These are phyloP conservation scores for Acanthosepion lycidas DNA, from an alignment of 2,888 invertebrate genomes.

Conservation along the genomic window DNA sequence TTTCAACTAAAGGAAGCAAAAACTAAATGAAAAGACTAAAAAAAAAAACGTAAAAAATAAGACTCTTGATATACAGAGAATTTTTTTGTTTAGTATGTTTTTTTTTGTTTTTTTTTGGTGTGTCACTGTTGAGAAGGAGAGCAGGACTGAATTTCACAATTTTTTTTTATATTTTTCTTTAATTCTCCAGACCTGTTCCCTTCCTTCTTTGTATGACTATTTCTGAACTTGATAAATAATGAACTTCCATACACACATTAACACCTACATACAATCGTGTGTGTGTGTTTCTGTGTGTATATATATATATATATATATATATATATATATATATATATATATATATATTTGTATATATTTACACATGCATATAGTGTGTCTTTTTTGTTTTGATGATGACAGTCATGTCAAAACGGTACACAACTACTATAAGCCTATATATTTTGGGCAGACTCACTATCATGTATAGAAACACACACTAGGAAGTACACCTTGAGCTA, in stretches of 20 bases:
- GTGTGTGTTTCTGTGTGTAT: neutral
- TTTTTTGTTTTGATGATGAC: neutral
- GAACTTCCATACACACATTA: neutral
- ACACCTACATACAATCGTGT: neutral
- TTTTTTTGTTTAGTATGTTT: neutral
- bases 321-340: neutral
- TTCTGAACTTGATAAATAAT: neutral
- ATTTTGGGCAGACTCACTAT: constrained; percentile 15
- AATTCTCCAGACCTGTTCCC: neutral
- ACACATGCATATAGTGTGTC: neutral
- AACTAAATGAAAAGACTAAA: neutral
- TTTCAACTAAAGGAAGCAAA: constrained; percentile 1
- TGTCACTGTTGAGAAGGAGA: constrained; percentile 13
- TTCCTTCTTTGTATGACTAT: neutral
- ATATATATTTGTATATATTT: constrained; percentile 20
- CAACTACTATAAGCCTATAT: neutral
- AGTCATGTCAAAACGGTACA: constrained; percentile 6
- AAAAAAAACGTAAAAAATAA: neutral
- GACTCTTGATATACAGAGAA: neutral
- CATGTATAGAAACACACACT: constrained; percentile 33
- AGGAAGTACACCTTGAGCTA: neutral
- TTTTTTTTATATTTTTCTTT: neutral
- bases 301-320: neutral
- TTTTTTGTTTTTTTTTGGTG: neutral
- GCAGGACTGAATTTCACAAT: neutral